Conservation (phyloP, 2,797 vertebrate species). For the Pachyuromys duprasi region DNA sequence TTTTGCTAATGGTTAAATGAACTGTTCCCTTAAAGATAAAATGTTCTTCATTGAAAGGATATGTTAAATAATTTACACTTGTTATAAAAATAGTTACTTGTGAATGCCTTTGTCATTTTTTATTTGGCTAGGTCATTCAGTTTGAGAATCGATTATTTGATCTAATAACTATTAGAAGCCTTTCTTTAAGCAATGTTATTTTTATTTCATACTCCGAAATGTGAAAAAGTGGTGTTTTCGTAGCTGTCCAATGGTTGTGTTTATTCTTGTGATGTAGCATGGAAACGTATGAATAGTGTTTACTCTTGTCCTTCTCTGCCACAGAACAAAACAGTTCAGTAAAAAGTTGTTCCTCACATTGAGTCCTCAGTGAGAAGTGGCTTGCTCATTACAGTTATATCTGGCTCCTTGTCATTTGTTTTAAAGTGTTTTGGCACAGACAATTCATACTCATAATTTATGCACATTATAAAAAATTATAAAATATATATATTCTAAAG, state of each 20-base stretch:
- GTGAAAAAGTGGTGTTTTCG: slow-evolving; percentile 24
- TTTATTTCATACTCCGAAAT: slow-evolving; percentile 58
- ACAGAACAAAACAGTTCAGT: neutral
- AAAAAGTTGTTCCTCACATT: neutral
- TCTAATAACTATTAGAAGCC: slow-evolving; percentile 26
- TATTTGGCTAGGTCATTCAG: slow-evolving; percentile 40
- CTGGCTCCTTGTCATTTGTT: slow-evolving; percentile 48
- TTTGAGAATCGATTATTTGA: slow-evolving; percentile 61
- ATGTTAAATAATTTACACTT: slow-evolving; percentile 49
- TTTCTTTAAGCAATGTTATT: slow-evolving; percentile 41
- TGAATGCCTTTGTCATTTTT: slow-evolving; percentile 13
- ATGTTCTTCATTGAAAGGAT: slow-evolving; percentile 44
- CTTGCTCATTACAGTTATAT: neutral
- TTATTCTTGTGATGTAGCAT: neutral
- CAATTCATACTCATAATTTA: neutral
- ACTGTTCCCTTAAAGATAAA: slow-evolving; percentile 57
- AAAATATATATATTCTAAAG: slow-evolving; percentile 12
- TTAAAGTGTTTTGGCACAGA: slow-evolving; percentile 29
- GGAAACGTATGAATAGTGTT: neutral
- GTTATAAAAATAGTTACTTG: slow-evolving; percentile 7
- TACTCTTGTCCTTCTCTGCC: slow-evolving; percentile 17
- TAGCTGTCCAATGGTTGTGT: neutral
- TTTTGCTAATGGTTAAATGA: slow-evolving; percentile 64
- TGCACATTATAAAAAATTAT: slow-evolving; percentile 47
- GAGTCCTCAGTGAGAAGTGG: slow-evolving; percentile 19